Evolutionary conservation across 2,888 invertebrate species (phyloP).

Genomic region (Scaeva pyrastri): DNA sequence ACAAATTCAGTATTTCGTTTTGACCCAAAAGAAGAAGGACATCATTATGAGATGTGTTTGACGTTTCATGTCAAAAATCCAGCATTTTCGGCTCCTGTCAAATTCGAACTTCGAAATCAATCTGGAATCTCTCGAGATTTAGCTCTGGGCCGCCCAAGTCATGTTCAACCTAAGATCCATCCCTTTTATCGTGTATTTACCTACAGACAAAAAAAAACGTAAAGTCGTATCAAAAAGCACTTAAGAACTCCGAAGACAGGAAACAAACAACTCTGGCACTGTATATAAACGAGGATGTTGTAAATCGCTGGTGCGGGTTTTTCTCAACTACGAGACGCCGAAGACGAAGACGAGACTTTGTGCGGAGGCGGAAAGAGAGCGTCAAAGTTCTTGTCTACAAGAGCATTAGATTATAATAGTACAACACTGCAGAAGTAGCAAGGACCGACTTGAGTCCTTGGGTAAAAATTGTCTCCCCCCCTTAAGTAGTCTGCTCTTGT

Average conservation of each 20-base stretch:
- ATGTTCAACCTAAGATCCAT: neutral
- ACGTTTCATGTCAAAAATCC: too few relatives aligned
- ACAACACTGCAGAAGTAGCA: constrained; percentile 19
- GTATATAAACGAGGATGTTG: constrained; percentile 45
- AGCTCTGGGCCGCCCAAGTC: neutral
- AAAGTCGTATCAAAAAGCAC: constrained; percentile 71
- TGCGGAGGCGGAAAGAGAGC: constrained; percentile 48
- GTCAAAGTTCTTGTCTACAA: constrained; percentile 75
- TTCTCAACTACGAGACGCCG: neutral
- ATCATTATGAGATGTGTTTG: too few relatives aligned
- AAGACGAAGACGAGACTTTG: constrained; percentile 16
- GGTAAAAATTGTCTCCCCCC: constrained; percentile 40
- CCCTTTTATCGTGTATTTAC: neutral
- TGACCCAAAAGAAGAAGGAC: too few relatives aligned
- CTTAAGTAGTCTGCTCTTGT: constrained; percentile 5
- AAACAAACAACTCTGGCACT: constrained; percentile 56
- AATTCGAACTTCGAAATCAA: too few relatives aligned
- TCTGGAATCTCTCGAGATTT: neutral
- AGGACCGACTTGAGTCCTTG: constrained; percentile 43
- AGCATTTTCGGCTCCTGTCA: too few relatives aligned
- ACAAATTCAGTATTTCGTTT: too few relatives aligned
- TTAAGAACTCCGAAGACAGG: constrained; percentile 66
- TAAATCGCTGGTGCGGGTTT: constrained; percentile 37
- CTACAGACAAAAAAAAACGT: neutral
- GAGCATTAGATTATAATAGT: constrained; percentile 74